These are phyloP conservation scores for Aptenodytes forsteri DNA, from an alignment of 2,113 vertebrate species.

Conservation along the genomic window DNA sequence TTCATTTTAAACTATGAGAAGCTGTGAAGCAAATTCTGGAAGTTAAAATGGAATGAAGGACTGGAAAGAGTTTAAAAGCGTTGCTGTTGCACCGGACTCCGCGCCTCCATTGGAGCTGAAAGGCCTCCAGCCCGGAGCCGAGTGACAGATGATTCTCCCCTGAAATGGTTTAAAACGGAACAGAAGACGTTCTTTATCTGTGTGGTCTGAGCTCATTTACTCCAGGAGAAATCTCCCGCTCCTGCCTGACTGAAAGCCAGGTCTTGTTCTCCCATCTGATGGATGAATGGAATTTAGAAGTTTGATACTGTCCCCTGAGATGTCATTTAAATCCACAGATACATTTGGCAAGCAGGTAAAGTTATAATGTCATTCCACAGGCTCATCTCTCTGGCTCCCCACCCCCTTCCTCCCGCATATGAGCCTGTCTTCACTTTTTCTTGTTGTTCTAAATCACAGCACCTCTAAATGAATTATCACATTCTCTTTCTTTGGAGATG, in stretches of 20 bases:
- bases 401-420: not conserved
- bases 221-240: conserved; percentile 69
- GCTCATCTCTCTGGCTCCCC: conserved; percentile 50
- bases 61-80: conserved; percentile 45
- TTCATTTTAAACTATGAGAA: not conserved
- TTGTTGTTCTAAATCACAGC: not conserved
- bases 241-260: conserved; percentile 83
- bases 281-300: conserved; percentile 87
- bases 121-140: conserved; percentile 47
- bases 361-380: conserved; percentile 45
- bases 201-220: conserved; percentile 87
- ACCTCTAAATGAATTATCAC: conserved; percentile 11
- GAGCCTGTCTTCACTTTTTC: not conserved
- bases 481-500: conserved; percentile 1
- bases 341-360: conserved; percentile 56
- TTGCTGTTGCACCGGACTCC: conserved; percentile 26
- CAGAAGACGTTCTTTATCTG: conserved; percentile 92
- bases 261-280: conserved; percentile 89
- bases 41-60: not conserved
- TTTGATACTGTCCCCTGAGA: conserved; percentile 89
- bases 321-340: conserved; percentile 81
- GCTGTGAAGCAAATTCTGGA: not conserved
- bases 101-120: conserved; percentile 59
- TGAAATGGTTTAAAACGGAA: conserved; percentile 72
- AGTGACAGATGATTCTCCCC: conserved; percentile 76